Base-by-base conservation (phyloP, 1,140 invertebrate genomes). In the Thaumatotibia leucotreta region DNA sequence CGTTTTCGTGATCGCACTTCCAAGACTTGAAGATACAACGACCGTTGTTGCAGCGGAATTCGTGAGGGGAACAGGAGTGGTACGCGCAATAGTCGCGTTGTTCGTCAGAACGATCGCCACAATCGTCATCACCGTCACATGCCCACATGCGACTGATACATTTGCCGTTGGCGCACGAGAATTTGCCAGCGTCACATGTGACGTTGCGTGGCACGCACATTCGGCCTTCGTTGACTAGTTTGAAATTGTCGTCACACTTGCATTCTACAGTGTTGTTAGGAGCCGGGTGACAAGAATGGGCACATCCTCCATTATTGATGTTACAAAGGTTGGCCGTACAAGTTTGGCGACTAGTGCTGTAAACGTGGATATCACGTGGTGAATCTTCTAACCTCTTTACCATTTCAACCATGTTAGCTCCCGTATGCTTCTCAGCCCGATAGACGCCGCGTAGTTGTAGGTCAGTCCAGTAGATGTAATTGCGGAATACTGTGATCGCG, bases 381-480 rank as follows among this genome's bases (percentile, higher is more conserved):
- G 95, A 97, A 83, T 98, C 96, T 82, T 97, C 98, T 10, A 98
- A 89, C 6, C 97, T 93, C 83, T 97, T 97, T 0, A 98, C 97
- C 92, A 99, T 95, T 83, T 98, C 97, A 5, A 98, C 93, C 94
- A 98, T 97, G 74, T 98, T 96, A 1, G 96, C 96, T 4, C 99
- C 98, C 0, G 98, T 99, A 74, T 99, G 97, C 88, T 99, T 99
- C 77, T 99, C 97, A 0, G 98, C 98, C 63, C 98, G 91, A 79
- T 98, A 99, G 0, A 99, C 97, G 1, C 98, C 98, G 23, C 97
- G 92, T 0, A 99, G 84, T 82, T 98, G 98, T 32, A 99, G 92
- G 89, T 99, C 99, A 0, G 98, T 99, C 97, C 98, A 99, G 86
- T 99, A 99, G 58, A 99, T 98, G 82, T 97, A 98, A 78, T 97